Conservation (phyloP, 2,113 vertebrate genomes). For the Psilopsiagon aurifrons region DNA sequence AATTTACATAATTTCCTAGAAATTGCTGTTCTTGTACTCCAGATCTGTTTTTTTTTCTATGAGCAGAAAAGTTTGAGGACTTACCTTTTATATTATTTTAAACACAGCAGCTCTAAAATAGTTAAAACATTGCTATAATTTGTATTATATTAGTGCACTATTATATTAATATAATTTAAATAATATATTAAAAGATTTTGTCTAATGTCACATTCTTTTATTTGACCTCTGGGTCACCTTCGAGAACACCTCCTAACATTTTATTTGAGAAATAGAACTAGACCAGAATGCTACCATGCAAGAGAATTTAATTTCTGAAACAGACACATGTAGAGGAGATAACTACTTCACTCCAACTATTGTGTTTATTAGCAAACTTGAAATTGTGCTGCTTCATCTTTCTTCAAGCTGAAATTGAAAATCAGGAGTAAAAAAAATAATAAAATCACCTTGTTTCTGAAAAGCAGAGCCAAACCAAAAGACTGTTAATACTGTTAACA, state of each 20-base stretch:
- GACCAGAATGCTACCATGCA: background rate
- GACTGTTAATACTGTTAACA: background rate
- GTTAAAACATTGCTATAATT: background rate
- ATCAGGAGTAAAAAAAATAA: conserved; percentile 3
- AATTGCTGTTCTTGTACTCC: background rate
- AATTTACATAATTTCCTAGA: background rate
- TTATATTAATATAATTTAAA: background rate
- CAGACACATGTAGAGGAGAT: background rate
- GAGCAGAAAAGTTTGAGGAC: background rate
- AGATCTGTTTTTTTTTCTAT: background rate
- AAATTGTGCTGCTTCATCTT: background rate
- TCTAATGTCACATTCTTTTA: background rate
- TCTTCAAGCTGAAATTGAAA: background rate
- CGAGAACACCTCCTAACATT: conserved; percentile 2
- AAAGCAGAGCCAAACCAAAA: background rate
- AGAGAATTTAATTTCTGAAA: conserved; percentile 12
- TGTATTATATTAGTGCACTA: background rate
- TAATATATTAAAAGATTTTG: background rate
- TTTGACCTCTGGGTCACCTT: background rate
- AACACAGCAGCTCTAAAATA: background rate
- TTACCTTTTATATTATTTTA: background rate
- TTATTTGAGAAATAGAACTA: background rate
- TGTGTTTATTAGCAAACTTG: background rate
- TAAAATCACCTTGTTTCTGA: background rate
- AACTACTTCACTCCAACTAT: background rate